Conservation (phyloP, 2,888 invertebrate species). For the Scotopteryx bipunctaria region DNA sequence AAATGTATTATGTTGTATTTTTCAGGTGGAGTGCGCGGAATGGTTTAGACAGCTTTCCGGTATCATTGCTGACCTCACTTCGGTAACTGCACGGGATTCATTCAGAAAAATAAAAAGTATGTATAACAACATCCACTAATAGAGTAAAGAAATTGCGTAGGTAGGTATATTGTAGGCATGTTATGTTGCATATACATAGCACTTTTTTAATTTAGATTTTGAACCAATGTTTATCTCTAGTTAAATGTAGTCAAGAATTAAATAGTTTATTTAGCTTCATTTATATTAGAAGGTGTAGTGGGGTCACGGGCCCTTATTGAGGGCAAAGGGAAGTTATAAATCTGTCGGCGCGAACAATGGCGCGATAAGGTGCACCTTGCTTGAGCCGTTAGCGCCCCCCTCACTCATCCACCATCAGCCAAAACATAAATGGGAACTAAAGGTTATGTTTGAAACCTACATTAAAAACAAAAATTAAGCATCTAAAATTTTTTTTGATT, state of each 20-base stretch:
- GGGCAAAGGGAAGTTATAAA: slow-evolving; percentile 83
- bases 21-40: slow-evolving; percentile 41
- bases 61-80: neutral
- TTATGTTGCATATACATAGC: no score
- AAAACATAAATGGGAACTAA: slow-evolving; percentile 34
- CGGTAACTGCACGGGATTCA: neutral
- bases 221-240: no score
- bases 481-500: no score
- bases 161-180: no score
- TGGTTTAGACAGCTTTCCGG: neutral
- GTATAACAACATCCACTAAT: no score
- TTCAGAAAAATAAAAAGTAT: no score
- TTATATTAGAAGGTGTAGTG: slow-evolving; percentile 55
- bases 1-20: slow-evolving; percentile 45
- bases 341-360: slow-evolving; percentile 81
- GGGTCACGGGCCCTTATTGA: slow-evolving; percentile 81
- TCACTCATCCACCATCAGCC: slow-evolving; percentile 37
- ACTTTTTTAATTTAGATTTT: no score
- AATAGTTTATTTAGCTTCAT: slow-evolving; percentile 24
- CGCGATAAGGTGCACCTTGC: slow-evolving; percentile 80
- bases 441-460: neutral
- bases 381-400: slow-evolving; percentile 60
- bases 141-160: no score
- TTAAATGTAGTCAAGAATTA: neutral
- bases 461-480: no score